These are phyloP conservation scores for Belonocnema kinseyi DNA, from an alignment of 1,140 invertebrate genomes.

Conservation along the genomic window DNA sequence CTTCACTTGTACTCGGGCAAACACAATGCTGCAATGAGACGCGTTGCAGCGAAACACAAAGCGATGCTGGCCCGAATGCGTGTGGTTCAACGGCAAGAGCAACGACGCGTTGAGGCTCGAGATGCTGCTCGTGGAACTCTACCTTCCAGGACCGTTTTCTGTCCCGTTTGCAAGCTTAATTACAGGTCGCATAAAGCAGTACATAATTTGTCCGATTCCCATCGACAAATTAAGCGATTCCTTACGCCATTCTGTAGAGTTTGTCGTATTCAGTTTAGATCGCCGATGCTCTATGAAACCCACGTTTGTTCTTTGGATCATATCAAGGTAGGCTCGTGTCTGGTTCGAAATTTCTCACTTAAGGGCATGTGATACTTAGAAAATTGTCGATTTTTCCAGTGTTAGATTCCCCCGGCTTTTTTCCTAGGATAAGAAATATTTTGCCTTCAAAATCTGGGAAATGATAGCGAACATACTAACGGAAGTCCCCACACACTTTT, in stretches of 20 bases:
- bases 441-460: too few species aligned
- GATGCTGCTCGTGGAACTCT: constrained; percentile 81
- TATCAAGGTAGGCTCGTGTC: constrained; percentile 79
- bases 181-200: constrained; percentile 85
- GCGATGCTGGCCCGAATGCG: constrained; percentile 84
- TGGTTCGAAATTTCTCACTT: background rate
- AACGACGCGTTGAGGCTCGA: constrained; percentile 82
- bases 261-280: constrained; percentile 84
- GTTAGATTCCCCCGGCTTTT: too few species aligned
- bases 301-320: constrained; percentile 87
- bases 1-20: constrained; percentile 82
- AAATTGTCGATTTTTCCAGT: too few species aligned
- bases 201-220: constrained; percentile 85
- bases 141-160: constrained; percentile 81
- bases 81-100: constrained; percentile 83
- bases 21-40: constrained; percentile 83
- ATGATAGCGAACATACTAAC: too few species aligned
- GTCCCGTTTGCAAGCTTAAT: constrained; percentile 87
- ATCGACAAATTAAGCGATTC: constrained; percentile 88
- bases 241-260: constrained; percentile 86
- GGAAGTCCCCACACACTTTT: too few species aligned
- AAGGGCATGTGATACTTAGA: too few species aligned
- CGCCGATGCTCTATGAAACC: constrained; percentile 87
- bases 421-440: too few species aligned
- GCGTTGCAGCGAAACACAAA: constrained; percentile 83